Conservation (phyloP, 2,797 vertebrate species). For the Eupleurogrammus muticus region DNA sequence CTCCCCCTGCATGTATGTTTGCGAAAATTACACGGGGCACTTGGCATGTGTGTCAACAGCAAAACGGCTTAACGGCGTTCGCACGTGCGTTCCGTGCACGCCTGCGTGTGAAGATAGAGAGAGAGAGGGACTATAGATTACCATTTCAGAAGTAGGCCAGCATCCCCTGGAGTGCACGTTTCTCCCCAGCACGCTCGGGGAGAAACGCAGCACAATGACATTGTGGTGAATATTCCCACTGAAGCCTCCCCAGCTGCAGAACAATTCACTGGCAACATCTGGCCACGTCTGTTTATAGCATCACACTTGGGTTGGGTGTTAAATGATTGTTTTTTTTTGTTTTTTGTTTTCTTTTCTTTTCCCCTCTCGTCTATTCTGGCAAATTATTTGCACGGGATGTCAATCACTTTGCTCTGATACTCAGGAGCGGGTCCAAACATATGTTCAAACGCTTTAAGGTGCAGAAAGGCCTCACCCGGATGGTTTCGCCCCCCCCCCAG, state of each 20-base stretch:
- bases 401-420: conserved; percentile 42
- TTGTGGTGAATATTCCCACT: conserved; percentile 57
- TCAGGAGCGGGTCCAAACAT: conserved; percentile 3
- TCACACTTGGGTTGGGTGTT: conserved; percentile 31
- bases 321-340: conserved; percentile 38
- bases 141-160: conserved; percentile 73
- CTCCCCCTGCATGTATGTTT: background rate
- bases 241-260: conserved; percentile 57
- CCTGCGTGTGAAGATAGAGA: conserved; percentile 29
- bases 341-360: too few species aligned
- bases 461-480: background rate
- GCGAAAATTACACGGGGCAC: conserved; percentile 18
- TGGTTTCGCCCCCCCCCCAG: conserved; percentile 19
- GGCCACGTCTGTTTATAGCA: conserved; percentile 48
- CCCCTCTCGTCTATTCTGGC: conserved; percentile 22
- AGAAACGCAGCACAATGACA: conserved; percentile 62
- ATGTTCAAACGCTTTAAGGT: conserved; percentile 10
- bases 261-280: conserved; percentile 69
- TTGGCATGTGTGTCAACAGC: conserved; percentile 18
- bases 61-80: too few species aligned
- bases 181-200: conserved; percentile 56
- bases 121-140: conserved; percentile 65
- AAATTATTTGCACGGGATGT: conserved; percentile 55
- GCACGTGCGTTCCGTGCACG: conserved; percentile 8
- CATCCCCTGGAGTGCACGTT: conserved; percentile 61